These are phyloP conservation scores for Lasioglossum zephyrum DNA, from an alignment of 2,888 invertebrate genomes.

Conservation along the genomic window DNA sequence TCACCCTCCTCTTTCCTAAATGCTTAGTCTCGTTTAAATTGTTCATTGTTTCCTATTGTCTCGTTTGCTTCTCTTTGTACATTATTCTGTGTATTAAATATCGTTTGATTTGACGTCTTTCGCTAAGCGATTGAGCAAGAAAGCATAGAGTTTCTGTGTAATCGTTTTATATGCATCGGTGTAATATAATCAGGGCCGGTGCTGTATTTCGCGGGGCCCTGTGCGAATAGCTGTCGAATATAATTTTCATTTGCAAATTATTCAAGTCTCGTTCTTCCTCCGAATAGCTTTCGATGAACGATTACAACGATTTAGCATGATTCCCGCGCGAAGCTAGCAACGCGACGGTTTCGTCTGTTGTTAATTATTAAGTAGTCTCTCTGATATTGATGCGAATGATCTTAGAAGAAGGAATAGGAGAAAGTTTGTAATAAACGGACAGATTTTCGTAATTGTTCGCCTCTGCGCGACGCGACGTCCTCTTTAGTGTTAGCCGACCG, in stretches of 20 bases:
- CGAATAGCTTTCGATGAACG: not conserved
- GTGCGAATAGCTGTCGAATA: too few species aligned
- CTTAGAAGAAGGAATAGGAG: not conserved
- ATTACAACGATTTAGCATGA: not conserved
- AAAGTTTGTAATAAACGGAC: not conserved
- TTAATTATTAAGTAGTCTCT: not conserved
- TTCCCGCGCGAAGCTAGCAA: not conserved
- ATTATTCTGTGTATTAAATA: not conserved
- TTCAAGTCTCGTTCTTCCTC: not conserved
- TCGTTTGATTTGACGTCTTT: not conserved
- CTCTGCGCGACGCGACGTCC: not conserved
- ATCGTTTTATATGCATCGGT: not conserved
- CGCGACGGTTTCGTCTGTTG: not conserved
- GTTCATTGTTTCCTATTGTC: not conserved
- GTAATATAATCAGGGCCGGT: not conserved
- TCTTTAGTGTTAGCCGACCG: slow-evolving; percentile 54
- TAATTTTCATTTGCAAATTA: not conserved
- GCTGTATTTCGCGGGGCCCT: too few species aligned
- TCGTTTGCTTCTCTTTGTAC: not conserved
- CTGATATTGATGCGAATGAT: not conserved
- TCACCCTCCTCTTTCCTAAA: not conserved
- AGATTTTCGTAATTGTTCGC: not conserved
- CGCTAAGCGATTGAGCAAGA: not conserved
- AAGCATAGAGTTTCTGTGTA: not conserved
- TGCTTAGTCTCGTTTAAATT: not conserved